Percentiles rank a stretch among this genome's conserved stretches.
These are phyloP conservation scores for Stegostoma tigrinum DNA, from an alignment of 2,113 vertebrate genomes.

Conservation along the genomic window DNA sequence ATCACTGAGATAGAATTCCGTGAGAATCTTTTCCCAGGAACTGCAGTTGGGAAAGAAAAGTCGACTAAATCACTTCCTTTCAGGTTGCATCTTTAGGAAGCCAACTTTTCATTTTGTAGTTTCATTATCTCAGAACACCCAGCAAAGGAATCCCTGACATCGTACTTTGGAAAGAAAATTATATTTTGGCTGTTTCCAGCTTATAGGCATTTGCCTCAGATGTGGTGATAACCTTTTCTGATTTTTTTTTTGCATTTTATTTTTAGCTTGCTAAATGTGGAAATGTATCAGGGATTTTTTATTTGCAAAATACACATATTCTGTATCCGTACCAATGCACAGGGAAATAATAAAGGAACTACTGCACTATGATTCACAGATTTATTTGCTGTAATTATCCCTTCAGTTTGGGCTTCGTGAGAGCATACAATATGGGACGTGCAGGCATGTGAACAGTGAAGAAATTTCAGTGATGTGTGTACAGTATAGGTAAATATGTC, in stretches of 20 bases:
- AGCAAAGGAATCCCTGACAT: neutral
- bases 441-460: neutral
- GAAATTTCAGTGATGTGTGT: neutral
- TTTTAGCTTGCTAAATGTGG: neutral
- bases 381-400: neutral
- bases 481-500: neutral
- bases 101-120: neutral
- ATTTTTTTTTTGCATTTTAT: neutral
- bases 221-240: neutral
- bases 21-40: slow-evolving; percentile 45
- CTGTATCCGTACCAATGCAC: neutral
- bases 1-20: slow-evolving; percentile 45
- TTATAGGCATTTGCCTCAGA: neutral
- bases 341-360: neutral
- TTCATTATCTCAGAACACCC: neutral
- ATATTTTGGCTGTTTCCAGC: neutral
- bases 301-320: neutral
- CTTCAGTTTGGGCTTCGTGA: neutral
- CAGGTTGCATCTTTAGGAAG: neutral
- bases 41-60: slow-evolving; percentile 38
- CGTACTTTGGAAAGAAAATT: neutral
- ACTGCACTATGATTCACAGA: neutral
- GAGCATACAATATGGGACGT: neutral
- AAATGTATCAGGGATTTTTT: neutral
- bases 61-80: slow-evolving; percentile 44